These are phyloP conservation scores for Lutjanus erythropterus DNA, from an alignment of 2,113 vertebrate species.

Conservation along the genomic window DNA sequence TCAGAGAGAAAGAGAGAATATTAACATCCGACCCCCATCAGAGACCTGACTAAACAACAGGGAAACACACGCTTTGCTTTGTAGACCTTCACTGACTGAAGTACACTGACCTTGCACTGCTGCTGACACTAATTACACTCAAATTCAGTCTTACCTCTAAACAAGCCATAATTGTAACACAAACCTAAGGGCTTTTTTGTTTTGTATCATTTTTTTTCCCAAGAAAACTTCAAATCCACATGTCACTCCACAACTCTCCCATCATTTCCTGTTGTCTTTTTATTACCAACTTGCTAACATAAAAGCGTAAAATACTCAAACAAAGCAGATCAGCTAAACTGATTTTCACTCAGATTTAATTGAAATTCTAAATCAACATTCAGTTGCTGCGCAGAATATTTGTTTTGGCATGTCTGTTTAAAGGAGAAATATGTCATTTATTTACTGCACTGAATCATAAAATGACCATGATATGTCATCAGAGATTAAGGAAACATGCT, in stretches of 20 bases:
- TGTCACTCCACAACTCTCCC: background rate
- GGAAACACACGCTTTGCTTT: background rate
- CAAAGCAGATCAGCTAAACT: background rate
- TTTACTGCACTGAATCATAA: too few relatives aligned
- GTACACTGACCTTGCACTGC: background rate
- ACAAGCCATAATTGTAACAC: background rate
- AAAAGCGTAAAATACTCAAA: background rate
- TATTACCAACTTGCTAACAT: background rate
- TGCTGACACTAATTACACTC: background rate
- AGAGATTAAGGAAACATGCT: too few relatives aligned
- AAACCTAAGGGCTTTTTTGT: background rate
- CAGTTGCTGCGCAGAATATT: too few relatives aligned
- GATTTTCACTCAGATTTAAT: background rate
- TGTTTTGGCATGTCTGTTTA: too few relatives aligned
- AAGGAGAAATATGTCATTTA: too few relatives aligned
- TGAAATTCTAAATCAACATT: too few relatives aligned
- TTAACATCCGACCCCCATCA: constrained; percentile 5
- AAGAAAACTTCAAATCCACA: background rate
- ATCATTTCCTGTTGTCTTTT: background rate
- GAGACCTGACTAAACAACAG: constrained; percentile 18
- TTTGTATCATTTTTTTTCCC: background rate
- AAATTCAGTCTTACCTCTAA: background rate
- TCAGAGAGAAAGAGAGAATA: constrained; percentile 12
- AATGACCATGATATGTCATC: too few relatives aligned
- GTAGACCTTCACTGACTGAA: background rate